Conservation (phyloP, 2,888 invertebrate species). For the Entomobrya proxima region DNA sequence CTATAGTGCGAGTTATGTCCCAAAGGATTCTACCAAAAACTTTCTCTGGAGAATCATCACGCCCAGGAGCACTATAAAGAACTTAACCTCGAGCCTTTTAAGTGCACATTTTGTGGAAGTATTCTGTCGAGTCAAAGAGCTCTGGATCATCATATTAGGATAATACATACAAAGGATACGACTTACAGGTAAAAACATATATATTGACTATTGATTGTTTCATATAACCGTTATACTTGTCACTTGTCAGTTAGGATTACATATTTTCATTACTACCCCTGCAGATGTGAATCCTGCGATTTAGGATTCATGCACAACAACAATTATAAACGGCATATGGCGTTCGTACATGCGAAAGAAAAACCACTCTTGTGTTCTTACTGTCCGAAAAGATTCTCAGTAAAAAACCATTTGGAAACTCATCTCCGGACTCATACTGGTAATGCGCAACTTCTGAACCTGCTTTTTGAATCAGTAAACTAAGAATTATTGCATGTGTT, state of each 20-base stretch:
- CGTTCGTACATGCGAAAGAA: constrained; percentile 33
- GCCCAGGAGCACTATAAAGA: constrained; percentile 34
- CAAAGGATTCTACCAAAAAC: constrained; percentile 21
- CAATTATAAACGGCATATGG: constrained; percentile 21
- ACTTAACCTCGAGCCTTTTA: constrained; percentile 33
- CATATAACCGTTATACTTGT: too few species aligned
- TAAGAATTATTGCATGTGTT: too few species aligned
- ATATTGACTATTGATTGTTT: neutral
- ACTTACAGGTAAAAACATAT: neutral
- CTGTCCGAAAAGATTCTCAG: constrained; percentile 50
- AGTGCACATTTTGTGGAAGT: constrained; percentile 40
- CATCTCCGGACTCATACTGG: constrained; percentile 54
- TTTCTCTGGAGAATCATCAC: constrained; percentile 40
- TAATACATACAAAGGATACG: constrained; percentile 14
- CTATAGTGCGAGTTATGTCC: constrained; percentile 56
- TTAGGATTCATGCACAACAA: constrained; percentile 1
- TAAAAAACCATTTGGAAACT: constrained; percentile 21
- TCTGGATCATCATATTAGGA: constrained; percentile 34
- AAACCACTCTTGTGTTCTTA: constrained; percentile 25
- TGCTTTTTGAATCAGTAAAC: neutral
- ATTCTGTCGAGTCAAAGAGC: neutral
- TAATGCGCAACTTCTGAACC: too few species aligned
- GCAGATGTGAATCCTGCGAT: constrained; percentile 37
- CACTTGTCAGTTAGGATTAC: neutral
- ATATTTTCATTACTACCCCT: neutral